Conservation (phyloP, 2,888 invertebrate species). For the Zonitis immaculata region DNA sequence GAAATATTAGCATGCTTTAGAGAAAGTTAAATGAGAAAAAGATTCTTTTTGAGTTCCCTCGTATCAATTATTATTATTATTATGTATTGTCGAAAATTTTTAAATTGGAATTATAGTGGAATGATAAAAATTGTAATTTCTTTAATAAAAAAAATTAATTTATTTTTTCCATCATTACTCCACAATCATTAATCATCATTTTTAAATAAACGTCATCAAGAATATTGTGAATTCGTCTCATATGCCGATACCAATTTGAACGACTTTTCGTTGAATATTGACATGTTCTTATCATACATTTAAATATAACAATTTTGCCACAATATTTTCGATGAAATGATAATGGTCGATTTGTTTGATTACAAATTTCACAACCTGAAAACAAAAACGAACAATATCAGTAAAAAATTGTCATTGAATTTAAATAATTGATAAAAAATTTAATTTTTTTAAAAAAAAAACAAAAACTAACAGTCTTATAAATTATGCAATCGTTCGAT, state of each 20-base stretch:
- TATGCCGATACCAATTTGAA: constrained; percentile 23
- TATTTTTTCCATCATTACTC: constrained; percentile 4
- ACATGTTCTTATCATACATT: constrained; percentile 13
- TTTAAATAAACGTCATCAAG: constrained; percentile 9
- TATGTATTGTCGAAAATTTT: not conserved
- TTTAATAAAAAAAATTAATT: not conserved
- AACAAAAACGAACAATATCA: not conserved
- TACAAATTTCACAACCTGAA: constrained; percentile 1
- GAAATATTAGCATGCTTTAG: no score
- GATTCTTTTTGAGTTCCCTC: not conserved
- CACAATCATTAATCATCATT: constrained; percentile 6
- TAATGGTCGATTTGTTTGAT: not conserved
- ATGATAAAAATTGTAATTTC: not conserved
- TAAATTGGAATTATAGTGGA: not conserved
- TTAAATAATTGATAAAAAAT: not conserved
- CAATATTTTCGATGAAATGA: constrained; percentile 1
- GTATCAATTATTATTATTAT: no score
- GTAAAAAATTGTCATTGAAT: not conserved
- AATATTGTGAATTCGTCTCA: constrained; percentile 14
- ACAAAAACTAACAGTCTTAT: not conserved
- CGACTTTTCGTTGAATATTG: constrained; percentile 14
- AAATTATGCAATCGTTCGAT: constrained; percentile 1
- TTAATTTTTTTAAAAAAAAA: not conserved
- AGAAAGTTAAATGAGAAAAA: no score
- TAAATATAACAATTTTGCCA: constrained; percentile 7